Base-by-base conservation (phyloP, 1,140 invertebrate genomes). In the Drosophila carrolli region DNA sequence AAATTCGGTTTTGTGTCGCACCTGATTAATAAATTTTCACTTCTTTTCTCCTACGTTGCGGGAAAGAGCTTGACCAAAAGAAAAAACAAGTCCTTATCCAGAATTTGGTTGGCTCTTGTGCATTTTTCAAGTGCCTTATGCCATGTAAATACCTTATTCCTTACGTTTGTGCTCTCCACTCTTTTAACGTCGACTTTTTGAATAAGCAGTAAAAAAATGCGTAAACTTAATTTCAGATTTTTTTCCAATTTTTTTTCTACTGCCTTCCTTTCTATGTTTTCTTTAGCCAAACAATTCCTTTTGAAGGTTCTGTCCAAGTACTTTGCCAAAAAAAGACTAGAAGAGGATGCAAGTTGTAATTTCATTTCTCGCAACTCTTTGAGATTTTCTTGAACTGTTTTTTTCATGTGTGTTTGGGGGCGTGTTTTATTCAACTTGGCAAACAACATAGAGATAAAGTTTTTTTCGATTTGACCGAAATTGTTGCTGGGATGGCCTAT, bases 381-480 rank as follows among this genome's bases (percentile, higher is more conserved):
- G 67, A 47, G 68, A 71, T 55, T 58, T 46, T 48, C 35, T 9
- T 40, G 27, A 4, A 37, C 29, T 48, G 23, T 43, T 37, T 71
- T 71, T 61, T 59, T 43, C 62, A 60, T 77, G 61, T 77, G 62
- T 70, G 63, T 62, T 53, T 35, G 44, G 53, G 53, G 71, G 83
- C 62, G 79, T 82, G 67, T 86, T 79, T 86, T 78, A 88, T 83
- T 83, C 76, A 89, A 89, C 68, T 85, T 71, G 82, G 60, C 70
- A 85, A 78, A 86, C 82, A 86, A 86, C 78, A 85, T 85, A 60
- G 75, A 85, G 84, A 88, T 88, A 88, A 88, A 88, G 79, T 88
- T 88, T 86, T 75, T 83, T 88, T 88, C 83, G 63, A 88, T 83
- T 88, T 78, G 60, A 60, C 51, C 60, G 61, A 70, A 83, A 70